These are phyloP conservation scores for Ateles fusciceps DNA, from an alignment of 2,797 vertebrate genomes.

Conservation along the genomic window DNA sequence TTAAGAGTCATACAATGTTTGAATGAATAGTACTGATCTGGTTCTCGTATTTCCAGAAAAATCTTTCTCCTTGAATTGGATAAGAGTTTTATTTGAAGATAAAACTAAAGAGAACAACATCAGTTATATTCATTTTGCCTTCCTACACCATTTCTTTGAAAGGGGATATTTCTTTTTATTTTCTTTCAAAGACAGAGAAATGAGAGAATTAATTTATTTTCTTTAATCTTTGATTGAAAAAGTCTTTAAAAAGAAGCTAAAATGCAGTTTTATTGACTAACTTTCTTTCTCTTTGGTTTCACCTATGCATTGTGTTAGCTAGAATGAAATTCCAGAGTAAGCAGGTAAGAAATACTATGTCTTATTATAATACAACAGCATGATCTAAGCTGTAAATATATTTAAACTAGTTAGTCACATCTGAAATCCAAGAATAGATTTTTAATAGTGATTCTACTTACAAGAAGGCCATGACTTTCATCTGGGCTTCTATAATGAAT, in stretches of 20 bases:
- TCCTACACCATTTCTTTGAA: neutral
- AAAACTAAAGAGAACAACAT: neutral
- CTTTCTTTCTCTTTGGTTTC: neutral
- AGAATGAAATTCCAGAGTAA: neutral
- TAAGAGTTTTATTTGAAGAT: neutral
- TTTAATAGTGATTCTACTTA: neutral
- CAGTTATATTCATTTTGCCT: neutral
- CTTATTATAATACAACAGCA: neutral
- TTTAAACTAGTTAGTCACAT: neutral
- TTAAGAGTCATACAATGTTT: neutral
- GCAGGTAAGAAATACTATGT: neutral
- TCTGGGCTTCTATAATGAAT: neutral
- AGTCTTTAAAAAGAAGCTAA: neutral
- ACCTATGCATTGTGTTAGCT: neutral
- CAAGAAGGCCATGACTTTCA: neutral
- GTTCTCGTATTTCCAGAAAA: neutral
- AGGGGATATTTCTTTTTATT: neutral
- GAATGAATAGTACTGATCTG: neutral
- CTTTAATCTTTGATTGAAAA: neutral
- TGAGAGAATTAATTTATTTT: neutral
- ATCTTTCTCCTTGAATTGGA: neutral
- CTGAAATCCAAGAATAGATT: neutral
- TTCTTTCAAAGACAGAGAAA: constrained; percentile 12
- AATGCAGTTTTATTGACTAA: neutral
- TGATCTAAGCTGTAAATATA: neutral